These are phyloP conservation scores for Echinops telfairi DNA, from an alignment of 2,113 vertebrate species.

Conservation along the genomic window DNA sequence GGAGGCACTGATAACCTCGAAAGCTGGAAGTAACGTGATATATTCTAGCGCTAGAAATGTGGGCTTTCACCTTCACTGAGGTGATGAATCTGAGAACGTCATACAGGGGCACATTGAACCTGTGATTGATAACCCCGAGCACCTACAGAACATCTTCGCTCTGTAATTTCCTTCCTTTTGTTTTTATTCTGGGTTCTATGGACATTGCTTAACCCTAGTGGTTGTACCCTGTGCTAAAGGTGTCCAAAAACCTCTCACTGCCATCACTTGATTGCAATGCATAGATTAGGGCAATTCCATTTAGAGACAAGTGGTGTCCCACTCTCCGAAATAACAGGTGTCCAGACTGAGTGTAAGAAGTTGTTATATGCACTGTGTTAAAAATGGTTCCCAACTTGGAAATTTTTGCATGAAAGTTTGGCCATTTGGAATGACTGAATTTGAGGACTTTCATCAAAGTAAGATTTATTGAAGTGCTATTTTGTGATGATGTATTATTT, in stretches of 20 bases:
- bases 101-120: background rate
- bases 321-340: background rate
- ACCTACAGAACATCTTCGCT: background rate
- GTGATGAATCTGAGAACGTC: slow-evolving; percentile 8
- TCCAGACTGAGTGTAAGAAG: background rate
- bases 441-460: slow-evolving; percentile 39
- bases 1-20: slow-evolving; percentile 1
- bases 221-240: background rate
- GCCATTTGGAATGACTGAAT: background rate
- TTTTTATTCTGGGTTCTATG: background rate
- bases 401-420: slow-evolving; percentile 44
- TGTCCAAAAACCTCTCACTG: background rate
- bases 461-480: slow-evolving; percentile 19
- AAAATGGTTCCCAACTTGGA: slow-evolving; percentile 30
- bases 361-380: background rate
- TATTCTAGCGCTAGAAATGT: background rate
- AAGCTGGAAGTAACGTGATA: background rate
- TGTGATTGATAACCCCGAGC: background rate
- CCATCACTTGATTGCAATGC: too few relatives aligned
- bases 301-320: slow-evolving; percentile 11
- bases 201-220: slow-evolving; percentile 1
- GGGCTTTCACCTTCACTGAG: background rate
- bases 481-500: slow-evolving; percentile 37
- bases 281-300: background rate
- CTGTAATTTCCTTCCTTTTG: background rate